Evolutionary conservation across 2,113 vertebrate species (phyloP).

Genomic region (Rhinopomastus cyanomelas): DNA sequence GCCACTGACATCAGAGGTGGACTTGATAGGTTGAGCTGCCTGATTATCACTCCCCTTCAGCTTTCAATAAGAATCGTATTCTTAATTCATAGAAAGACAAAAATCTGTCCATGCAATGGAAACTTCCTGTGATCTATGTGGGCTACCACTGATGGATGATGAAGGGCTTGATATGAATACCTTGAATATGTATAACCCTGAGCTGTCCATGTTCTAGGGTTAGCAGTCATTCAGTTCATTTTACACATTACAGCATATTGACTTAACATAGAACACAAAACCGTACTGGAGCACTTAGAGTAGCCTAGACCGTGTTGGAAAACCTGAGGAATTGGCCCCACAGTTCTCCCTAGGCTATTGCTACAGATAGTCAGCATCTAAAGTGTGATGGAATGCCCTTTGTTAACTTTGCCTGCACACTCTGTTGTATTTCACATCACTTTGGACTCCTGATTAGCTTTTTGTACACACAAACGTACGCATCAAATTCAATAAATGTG

Average conservation of each 20-base stretch:
- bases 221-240: conserved; percentile 48
- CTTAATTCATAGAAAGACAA: conserved; percentile 49
- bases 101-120: conserved; percentile 59
- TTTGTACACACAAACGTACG: conserved; percentile 52
- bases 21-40: not conserved
- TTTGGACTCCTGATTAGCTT: conserved; percentile 62
- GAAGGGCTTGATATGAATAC: conserved; percentile 49
- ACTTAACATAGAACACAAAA: conserved; percentile 20
- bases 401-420: conserved; percentile 45
- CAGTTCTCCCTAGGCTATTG: conserved; percentile 34
- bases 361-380: conserved; percentile 43
- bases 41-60: not conserved
- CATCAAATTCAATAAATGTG: conserved; percentile 63
- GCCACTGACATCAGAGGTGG: not conserved
- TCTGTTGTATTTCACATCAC: conserved; percentile 59
- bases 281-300: not conserved
- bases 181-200: conserved; percentile 20
- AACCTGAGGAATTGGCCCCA: conserved; percentile 30
- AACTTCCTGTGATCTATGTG: conserved; percentile 60
- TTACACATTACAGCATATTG: conserved; percentile 24
- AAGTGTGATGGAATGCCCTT: conserved; percentile 38
- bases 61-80: conserved; percentile 27
- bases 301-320: not conserved
- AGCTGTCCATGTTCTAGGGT: conserved; percentile 19
- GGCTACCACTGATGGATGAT: conserved; percentile 49